These are phyloP conservation scores for Diarsia rubi DNA, from an alignment of 2,888 invertebrate genomes.

Conservation along the genomic window DNA sequence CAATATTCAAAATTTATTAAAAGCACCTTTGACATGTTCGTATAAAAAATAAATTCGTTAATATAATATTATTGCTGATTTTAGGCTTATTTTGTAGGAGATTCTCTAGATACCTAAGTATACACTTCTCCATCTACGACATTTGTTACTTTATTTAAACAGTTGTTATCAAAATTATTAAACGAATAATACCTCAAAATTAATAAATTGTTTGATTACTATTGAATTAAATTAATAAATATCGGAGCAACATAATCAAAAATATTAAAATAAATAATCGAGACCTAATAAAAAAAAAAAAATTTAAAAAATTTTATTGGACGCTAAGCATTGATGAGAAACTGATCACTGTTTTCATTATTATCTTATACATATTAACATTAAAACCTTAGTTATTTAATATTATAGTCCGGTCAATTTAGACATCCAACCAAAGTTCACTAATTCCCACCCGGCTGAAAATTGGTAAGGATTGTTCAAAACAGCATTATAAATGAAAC, in stretches of 20 bases:
- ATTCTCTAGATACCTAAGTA: conserved; percentile 51
- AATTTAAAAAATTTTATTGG: conserved; percentile 11
- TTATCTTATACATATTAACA: background rate
- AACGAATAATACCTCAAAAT: background rate
- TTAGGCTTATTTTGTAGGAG: conserved; percentile 44
- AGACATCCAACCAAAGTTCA: too few relatives aligned
- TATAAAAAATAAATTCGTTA: conserved; percentile 53
- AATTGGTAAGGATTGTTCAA: too few relatives aligned
- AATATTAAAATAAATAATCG: conserved; percentile 9
- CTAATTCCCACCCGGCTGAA: too few relatives aligned
- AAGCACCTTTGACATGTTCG: conserved; percentile 51
- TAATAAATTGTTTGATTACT: background rate
- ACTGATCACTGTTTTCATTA: background rate
- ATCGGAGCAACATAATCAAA: background rate
- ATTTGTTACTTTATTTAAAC: conserved; percentile 3
- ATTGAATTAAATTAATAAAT: background rate
- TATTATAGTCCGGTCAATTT: too few relatives aligned
- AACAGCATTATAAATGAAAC: too few relatives aligned
- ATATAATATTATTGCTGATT: conserved; percentile 47
- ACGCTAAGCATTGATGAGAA: background rate
- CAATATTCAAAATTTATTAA: conserved; percentile 43
- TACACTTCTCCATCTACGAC: conserved; percentile 2
- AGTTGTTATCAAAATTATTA: background rate
- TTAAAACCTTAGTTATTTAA: background rate
- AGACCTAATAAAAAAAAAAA: background rate